These are phyloP conservation scores for Asarcornis scutulata DNA, from an alignment of 2,113 vertebrate species.

Conservation along the genomic window DNA sequence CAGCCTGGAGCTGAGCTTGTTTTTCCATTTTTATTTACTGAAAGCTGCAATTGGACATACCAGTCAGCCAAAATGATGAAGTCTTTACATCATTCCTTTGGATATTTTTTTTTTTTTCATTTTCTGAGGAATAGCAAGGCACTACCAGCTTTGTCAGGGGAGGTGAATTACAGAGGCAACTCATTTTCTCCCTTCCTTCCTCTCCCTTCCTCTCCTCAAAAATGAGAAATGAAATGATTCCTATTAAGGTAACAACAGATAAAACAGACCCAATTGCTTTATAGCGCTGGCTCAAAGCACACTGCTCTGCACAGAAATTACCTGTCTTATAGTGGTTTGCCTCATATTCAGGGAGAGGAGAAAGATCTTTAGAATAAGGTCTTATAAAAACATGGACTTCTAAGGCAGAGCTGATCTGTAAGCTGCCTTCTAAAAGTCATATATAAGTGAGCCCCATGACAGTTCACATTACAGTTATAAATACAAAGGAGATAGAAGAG, in stretches of 20 bases:
- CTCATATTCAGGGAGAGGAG: neutral
- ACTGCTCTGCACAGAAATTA: neutral
- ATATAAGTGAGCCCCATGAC: neutral
- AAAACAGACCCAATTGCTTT: neutral
- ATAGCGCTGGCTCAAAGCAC: neutral
- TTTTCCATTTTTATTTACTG: conserved; percentile 31
- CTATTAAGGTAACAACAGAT: neutral
- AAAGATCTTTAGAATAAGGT: neutral
- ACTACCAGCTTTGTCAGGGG: neutral
- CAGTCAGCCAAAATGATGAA: neutral
- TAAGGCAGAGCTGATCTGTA: neutral
- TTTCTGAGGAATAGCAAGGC: neutral
- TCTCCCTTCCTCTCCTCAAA: neutral
- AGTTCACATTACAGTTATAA: conserved; percentile 64
- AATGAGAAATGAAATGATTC: neutral
- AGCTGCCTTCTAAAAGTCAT: conserved; percentile 26
- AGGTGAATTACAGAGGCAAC: neutral
- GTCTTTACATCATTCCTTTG: neutral
- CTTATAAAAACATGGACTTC: neutral
- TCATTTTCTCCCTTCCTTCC: neutral
- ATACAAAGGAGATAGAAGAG: conserved; percentile 43
- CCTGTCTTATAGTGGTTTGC: neutral
- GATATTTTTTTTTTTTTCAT: neutral
- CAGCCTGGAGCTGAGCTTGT: neutral
- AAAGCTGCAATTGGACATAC: neutral